Evolutionary conservation across 2,797 vertebrate species (phyloP).

Genomic region (Etheostoma nigrum): DNA sequence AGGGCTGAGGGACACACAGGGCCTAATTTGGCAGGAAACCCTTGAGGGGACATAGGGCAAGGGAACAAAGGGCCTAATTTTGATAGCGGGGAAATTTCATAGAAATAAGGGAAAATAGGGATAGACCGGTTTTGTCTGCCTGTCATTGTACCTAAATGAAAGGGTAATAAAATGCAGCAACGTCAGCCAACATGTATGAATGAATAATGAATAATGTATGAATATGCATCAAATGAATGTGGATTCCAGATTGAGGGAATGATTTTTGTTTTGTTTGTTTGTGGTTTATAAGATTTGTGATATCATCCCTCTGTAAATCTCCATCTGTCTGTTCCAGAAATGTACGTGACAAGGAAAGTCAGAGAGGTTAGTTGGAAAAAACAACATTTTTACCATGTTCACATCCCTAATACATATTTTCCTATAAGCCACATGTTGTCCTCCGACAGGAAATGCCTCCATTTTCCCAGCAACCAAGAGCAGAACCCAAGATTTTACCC

Average conservation of each 20-base stretch:
- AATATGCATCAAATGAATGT: slow-evolving; percentile 8
- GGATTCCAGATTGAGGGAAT: slow-evolving; percentile 20
- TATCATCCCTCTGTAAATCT: slow-evolving; percentile 29
- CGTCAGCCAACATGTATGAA: slow-evolving; percentile 1
- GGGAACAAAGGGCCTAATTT: no score
- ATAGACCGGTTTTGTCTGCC: no score
- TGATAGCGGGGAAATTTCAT: no score
- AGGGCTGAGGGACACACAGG: no score
- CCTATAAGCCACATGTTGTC: slow-evolving; percentile 5
- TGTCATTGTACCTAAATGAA: not conserved
- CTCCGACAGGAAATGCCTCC: slow-evolving; percentile 70
- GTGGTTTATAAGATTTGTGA: slow-evolving; percentile 20
- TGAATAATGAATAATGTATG: no score
- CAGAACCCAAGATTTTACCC: slow-evolving; percentile 60
- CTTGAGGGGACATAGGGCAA: no score
- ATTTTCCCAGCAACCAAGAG: slow-evolving; percentile 63
- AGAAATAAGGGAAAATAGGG: no score
- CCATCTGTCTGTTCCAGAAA: slow-evolving; percentile 77
- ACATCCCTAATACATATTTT: not conserved
- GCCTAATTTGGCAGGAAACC: no score
- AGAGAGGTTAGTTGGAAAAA: slow-evolving; percentile 71
- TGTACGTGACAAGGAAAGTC: slow-evolving; percentile 66
- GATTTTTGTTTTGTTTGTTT: no score
- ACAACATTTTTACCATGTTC: not conserved
- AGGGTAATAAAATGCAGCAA: slow-evolving; percentile 10